Percentiles rank a stretch among this genome's conserved stretches.
These are phyloP conservation scores for Cosmia pyralina DNA, from an alignment of 2,888 invertebrate species.

Conservation along the genomic window DNA sequence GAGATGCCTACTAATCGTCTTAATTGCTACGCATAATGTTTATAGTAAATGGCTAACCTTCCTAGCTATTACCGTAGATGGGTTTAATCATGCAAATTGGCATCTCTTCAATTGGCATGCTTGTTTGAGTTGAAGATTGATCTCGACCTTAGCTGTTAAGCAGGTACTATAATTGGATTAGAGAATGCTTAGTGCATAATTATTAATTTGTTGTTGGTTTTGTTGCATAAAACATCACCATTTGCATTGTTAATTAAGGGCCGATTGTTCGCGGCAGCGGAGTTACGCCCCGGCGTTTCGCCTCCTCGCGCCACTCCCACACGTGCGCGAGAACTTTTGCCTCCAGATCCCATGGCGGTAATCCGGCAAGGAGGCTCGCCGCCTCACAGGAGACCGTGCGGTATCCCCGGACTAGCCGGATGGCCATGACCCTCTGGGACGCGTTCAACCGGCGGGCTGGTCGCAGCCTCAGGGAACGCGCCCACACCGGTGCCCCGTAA, in stretches of 20 bases:
- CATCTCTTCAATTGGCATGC: constrained; percentile 17
- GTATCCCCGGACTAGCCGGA: no score
- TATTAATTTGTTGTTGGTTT: background rate
- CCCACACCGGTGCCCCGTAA: no score
- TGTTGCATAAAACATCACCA: background rate
- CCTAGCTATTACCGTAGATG: constrained; percentile 23
- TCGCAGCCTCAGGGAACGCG: no score
- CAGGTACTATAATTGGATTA: background rate
- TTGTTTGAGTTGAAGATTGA: constrained; percentile 19
- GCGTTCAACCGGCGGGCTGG: no score
- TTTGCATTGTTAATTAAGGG: background rate
- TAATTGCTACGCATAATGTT: constrained; percentile 34
- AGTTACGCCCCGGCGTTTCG: no score
- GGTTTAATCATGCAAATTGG: constrained; percentile 51
- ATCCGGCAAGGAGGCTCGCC: no score
- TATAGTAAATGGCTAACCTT: constrained; percentile 21
- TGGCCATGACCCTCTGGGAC: no score
- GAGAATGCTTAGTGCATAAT: background rate
- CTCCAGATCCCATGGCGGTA: no score
- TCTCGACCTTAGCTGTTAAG: constrained; percentile 1
- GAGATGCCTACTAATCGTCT: constrained; percentile 34
- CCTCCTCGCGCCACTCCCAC: no score
- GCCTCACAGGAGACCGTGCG: no score
- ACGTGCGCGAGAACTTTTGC: no score
- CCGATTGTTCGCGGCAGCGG: no score